Conservation (phyloP, 2,888 invertebrate species). For the Dynastes grantii region DNA sequence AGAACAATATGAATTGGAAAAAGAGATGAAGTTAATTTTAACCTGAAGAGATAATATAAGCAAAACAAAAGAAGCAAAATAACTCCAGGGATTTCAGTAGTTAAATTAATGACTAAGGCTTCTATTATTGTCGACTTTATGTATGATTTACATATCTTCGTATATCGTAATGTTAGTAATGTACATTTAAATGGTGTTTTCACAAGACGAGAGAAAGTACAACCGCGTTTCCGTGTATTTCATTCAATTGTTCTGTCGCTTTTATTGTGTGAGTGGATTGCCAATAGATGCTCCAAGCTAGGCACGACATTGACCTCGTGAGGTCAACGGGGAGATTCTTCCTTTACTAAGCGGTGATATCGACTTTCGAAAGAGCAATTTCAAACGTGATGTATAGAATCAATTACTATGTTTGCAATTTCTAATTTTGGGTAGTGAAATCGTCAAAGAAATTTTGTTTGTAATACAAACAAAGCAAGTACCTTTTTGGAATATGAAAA, state of each 20-base stretch:
- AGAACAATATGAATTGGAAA: no score
- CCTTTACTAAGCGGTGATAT: not conserved
- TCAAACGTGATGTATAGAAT: not conserved
- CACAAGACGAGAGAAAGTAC: conserved; percentile 31
- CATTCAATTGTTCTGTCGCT: conserved; percentile 10
- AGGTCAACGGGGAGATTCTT: conserved; percentile 6
- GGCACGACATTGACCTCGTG: conserved; percentile 41
- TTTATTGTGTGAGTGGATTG: not conserved
- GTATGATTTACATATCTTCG: conserved; percentile 2
- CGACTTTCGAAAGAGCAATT: conserved; percentile 10
- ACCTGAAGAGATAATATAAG: no score
- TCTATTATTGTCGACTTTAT: no score
- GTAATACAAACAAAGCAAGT: not conserved
- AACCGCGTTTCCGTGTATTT: not conserved
- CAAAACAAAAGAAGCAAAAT: no score
- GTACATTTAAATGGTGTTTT: conserved; percentile 1
- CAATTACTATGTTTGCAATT: conserved; percentile 12
- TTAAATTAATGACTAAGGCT: no score
- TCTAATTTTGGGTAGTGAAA: conserved; percentile 16
- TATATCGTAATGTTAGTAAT: not conserved
- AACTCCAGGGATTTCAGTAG: no score
- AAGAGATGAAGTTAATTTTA: no score
- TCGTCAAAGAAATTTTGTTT: conserved; percentile 5
- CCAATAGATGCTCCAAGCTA: conserved; percentile 1
- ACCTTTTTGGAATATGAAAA: not conserved